Conservation (phyloP, 2,888 invertebrate genomes). For the Chrysodeixis includens region DNA sequence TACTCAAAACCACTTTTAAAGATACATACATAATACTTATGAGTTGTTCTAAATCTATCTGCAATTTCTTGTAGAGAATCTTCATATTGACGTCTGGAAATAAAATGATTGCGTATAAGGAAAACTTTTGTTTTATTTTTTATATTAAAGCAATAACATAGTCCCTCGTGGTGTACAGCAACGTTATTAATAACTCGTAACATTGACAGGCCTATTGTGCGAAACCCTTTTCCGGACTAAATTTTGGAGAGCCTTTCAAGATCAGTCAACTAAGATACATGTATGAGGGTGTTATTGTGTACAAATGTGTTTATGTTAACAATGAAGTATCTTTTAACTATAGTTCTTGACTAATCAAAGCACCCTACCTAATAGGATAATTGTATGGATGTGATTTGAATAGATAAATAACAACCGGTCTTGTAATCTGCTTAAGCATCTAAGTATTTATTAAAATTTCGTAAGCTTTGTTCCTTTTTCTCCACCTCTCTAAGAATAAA, state of each 20-base stretch:
- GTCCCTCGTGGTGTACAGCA: neutral
- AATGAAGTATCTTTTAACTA: neutral
- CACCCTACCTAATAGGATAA: no score
- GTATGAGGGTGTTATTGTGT: no score
- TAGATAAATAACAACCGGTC: no score
- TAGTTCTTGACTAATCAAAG: no score
- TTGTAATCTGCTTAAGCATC: no score
- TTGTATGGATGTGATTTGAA: no score
- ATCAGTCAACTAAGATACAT: neutral
- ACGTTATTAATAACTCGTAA: neutral
- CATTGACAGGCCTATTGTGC: neutral
- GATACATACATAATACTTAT: constrained; percentile 73
- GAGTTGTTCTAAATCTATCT: constrained; percentile 71
- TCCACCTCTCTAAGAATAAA: no score
- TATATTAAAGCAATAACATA: no score
- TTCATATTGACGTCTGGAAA: constrained; percentile 75
- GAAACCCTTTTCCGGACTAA: neutral
- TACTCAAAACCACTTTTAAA: neutral
- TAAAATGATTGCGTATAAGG: constrained; percentile 10
- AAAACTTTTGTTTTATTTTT: neutral
- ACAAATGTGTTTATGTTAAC: no score
- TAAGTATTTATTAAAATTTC: no score
- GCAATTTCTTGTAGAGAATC: constrained; percentile 72
- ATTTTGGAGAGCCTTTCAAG: neutral
- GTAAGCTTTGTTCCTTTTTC: no score